Base-by-base conservation (phyloP, 2,113 vertebrate species). In the Choloepus hoffmanni region DNA sequence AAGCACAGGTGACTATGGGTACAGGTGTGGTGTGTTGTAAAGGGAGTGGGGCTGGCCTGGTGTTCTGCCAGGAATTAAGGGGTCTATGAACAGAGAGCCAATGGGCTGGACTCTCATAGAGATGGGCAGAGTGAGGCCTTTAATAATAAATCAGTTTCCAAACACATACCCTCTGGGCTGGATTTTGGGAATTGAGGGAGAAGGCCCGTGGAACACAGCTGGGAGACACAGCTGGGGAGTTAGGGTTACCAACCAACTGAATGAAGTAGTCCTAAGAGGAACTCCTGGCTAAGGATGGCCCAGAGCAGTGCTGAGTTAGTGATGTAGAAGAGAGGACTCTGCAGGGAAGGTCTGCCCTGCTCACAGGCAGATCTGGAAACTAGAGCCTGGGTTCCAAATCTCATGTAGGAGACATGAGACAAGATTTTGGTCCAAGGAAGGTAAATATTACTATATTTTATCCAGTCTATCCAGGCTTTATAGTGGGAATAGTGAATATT, bases 401-500 rank as follows among this genome's bases (percentile, higher is more conserved):
- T 43, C 18, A 26, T 1, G 33, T 26, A 68, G 67, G 58, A 95
- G 28, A 65, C 10, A 3, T 62, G 53, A 96, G 45, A 43, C 55
- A 60, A 73, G 19, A 53, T 60, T 43, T 62, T 26, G 40, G n/a
- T 63, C 14, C 15, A 43, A 73, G 7, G 14, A 63, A 85, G 33
- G 73, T 81, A 67, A 89, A 73, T 14, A 89, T 40, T 82, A 28
- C 73, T 76, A 2, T 72, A 58, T 88, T 85, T 90, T 88, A 55
- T 77, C 36, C 48, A 48, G 7, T 6, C 67, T 92, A 73, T 53
- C 53, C 58, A 33, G 23, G 74, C 62, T 88, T 95, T 55, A 67
- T 43, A 33, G 58, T 93, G 67, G 74, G 55, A 82, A n/a, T 82
- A 89, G 92, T 91, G 40, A 86, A 60, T 62, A 53, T 45, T 36